A percentile compares a stretch with the other conserved stretches of the same genome.
These are phyloP conservation scores for Lagorchestes hirsutus DNA, from an alignment of 2,797 vertebrate genomes.

Conservation along the genomic window DNA sequence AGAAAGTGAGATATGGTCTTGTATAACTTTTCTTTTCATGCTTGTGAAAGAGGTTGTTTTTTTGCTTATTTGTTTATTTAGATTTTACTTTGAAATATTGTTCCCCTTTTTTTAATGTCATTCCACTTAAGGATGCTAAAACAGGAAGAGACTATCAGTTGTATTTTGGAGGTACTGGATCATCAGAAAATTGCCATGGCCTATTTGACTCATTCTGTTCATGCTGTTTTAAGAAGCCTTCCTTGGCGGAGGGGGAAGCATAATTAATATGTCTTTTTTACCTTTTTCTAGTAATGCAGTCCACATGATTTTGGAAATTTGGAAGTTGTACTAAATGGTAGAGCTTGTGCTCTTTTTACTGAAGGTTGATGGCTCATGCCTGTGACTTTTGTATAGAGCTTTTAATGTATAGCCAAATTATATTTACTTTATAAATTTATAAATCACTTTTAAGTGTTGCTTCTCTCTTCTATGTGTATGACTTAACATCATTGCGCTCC, in stretches of 20 bases:
- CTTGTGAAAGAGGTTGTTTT: not conserved
- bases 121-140: conserved; percentile 59
- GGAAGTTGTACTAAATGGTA: not conserved
- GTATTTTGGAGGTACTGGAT: conserved; percentile 68
- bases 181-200: conserved; percentile 67
- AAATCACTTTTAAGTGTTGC: not conserved
- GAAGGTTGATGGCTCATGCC: not conserved
- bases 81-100: not conserved
- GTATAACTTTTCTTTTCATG: conserved; percentile 45
- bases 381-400: not conserved
- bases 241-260: conserved; percentile 33
- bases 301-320: not conserved
- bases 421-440: not conserved
- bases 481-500: not conserved
- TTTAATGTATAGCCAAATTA: not conserved
- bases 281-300: not conserved
- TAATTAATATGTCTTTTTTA: conserved; percentile 7
- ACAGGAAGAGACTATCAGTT: conserved; percentile 72
- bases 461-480: not conserved
- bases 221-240: not conserved
- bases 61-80: conserved; percentile 29
- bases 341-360: not conserved
- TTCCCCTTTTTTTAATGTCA: conserved; percentile 66
- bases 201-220: conserved; percentile 26
- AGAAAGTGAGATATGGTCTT: conserved; percentile 54